Base-by-base conservation (phyloP, 2,888 invertebrate genomes). In the Podotricha telesiphe region DNA sequence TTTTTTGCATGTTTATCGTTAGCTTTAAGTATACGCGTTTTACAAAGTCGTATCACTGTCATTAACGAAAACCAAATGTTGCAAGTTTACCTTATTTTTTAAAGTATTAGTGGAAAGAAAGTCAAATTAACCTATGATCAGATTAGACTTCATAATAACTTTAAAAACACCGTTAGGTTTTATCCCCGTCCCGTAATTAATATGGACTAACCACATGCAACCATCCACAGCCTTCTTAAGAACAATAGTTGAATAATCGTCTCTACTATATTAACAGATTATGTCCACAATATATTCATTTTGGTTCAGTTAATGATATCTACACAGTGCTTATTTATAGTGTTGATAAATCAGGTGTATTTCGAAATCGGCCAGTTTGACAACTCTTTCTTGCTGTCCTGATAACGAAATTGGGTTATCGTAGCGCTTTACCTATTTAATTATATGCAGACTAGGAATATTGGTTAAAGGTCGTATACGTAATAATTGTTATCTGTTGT, bases 381-480 rank as follows among this genome's bases (percentile, higher is more conserved):
- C 82, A 83, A 82, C 80, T 82, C 81, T 79, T 83, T 80, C 84
- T 84, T 82, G 82, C 82, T 80, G 74, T 74, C 55, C 56, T 75
- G 88, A 90, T 89, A 89, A 88, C 67, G 71, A 80, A 88, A 88
- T 86, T 88, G 79, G 90, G 90, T 89, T 90, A 90, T 90, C 90
- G 81, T 70, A 74, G 78, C 79, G 69, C 69, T 75, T 69, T 82
- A 81, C 82, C 81, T 85, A 86, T 86, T 85, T 84, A 79, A 73
- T 62, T 48, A 48, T n/a, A 59, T 22, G 22, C 45, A n/a, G 45
- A 17, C 22, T 59, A 11, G 42, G 22, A 45, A 59, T 42, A 45
- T 22, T 45, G 45, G 20, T 45, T 42, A 59, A 42, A 45, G 45
- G 22, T 45, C 22, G 28, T 22, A 28, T 4, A 28, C 28, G 28